Evolutionary conservation across 2,113 vertebrate genomes (phyloP).

Genomic region (Nymphicus hollandicus): DNA sequence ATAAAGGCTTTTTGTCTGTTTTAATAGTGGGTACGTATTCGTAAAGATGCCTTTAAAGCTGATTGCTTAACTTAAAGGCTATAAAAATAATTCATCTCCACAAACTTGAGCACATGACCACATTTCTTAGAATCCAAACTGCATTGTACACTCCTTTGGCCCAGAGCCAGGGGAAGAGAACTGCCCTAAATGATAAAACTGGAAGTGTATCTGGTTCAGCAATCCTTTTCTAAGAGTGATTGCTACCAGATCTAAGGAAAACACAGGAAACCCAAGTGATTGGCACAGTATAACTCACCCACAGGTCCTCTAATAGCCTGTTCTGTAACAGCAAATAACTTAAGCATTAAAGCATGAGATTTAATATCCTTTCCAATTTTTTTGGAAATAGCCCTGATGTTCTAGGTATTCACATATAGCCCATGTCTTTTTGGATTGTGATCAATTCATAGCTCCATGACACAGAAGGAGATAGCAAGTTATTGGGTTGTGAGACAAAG

Average conservation of each 20-base stretch:
- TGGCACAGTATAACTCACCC: not conserved
- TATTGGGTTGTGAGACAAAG: not conserved
- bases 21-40: not conserved
- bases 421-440: not conserved
- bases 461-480: not conserved
- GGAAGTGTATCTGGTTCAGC: not conserved
- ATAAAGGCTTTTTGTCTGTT: conserved; percentile 18
- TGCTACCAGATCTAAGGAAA: not conserved
- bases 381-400: not conserved
- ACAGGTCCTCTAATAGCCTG: not conserved
- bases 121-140: not conserved
- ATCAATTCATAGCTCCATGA: not conserved
- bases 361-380: conserved; percentile 1
- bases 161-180: not conserved
- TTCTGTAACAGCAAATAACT: not conserved
- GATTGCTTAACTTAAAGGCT: conserved; percentile 1
- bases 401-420: not conserved
- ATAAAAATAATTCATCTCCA: not conserved
- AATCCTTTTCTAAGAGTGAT: not conserved
- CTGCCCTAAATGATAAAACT: not conserved
- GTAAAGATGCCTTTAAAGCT: not conserved
- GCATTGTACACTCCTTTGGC: not conserved
- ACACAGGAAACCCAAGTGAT: not conserved
- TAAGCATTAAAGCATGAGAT: conserved; percentile 1
- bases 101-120: not conserved